Evolutionary conservation across 2,888 invertebrate species (phyloP).

Genomic region (Drosophila anomalata): DNA sequence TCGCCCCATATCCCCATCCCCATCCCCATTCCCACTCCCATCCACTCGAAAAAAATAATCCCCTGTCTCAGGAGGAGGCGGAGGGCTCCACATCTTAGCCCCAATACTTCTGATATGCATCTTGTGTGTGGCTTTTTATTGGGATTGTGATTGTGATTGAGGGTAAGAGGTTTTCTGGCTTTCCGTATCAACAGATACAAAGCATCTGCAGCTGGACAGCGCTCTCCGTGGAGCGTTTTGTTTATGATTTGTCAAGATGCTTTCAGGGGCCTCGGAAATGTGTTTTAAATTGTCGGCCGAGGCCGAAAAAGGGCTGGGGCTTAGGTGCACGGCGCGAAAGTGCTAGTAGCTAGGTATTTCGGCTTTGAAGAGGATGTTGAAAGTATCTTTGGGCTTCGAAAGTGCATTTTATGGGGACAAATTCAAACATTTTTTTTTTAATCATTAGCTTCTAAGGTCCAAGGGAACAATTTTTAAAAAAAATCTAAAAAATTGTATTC

Average conservation of each 20-base stretch:
- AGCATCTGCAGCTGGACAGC: slow-evolving; percentile 24
- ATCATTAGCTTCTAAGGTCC: too few relatives aligned
- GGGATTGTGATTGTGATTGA: slow-evolving; percentile 37
- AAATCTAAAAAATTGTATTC: too few relatives aligned
- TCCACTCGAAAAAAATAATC: slow-evolving; percentile 7
- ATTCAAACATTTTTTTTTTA: too few relatives aligned
- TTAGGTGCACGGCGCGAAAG: not conserved
- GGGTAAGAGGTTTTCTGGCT: slow-evolving; percentile 29
- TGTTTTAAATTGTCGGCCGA: slow-evolving; percentile 64
- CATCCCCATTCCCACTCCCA: not conserved
- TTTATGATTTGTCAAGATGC: slow-evolving; percentile 78
- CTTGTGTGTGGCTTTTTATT: slow-evolving; percentile 61
- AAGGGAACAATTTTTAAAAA: too few relatives aligned
- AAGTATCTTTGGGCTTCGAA: too few relatives aligned
- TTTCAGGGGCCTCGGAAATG: slow-evolving; percentile 60
- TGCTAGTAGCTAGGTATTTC: too few relatives aligned
- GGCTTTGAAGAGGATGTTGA: too few relatives aligned
- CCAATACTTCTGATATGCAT: slow-evolving; percentile 62
- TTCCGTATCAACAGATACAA: slow-evolving; percentile 9
- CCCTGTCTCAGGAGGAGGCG: not conserved
- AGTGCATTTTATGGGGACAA: too few relatives aligned
- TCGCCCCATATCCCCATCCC: slow-evolving; percentile 47
- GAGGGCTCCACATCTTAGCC: slow-evolving; percentile 8
- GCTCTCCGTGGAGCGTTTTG: slow-evolving; percentile 53
- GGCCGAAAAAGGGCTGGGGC: not conserved